Conservation (phyloP, 2,113 vertebrate species). For the Prolemur simus region DNA sequence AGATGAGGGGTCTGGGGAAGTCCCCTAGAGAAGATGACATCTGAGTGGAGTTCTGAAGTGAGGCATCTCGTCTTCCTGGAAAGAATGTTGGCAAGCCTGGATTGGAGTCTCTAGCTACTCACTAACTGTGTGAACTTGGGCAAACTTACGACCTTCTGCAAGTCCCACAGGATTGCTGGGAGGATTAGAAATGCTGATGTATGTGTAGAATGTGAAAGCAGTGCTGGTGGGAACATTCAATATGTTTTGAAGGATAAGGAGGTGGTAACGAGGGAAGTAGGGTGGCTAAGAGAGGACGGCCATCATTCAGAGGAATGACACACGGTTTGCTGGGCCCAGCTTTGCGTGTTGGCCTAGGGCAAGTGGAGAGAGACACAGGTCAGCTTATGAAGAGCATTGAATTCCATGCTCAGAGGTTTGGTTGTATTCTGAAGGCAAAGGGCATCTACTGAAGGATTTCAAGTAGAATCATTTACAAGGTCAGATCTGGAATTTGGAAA, state of each 20-base stretch:
- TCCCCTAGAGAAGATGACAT: not conserved
- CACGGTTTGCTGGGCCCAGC: not conserved
- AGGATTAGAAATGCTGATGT: slow-evolving; percentile 7
- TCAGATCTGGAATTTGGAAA: not conserved
- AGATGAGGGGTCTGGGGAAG: not conserved
- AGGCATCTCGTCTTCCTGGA: not conserved
- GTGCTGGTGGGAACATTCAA: not conserved
- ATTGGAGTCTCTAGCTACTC: not conserved
- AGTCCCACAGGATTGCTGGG: not conserved
- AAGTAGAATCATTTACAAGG: not conserved
- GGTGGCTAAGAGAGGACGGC: not conserved
- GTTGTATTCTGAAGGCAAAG: not conserved
- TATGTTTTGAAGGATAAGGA: not conserved
- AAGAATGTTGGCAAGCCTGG: not conserved
- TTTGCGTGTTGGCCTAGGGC: not conserved
- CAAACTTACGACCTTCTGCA: not conserved
- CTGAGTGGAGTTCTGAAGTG: not conserved
- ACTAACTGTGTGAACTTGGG: not conserved
- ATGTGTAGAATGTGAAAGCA: not conserved
- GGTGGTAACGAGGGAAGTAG: not conserved
- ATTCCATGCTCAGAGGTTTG: not conserved
- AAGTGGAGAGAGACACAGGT: not conserved
- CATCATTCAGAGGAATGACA: not conserved
- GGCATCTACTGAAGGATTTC: not conserved
- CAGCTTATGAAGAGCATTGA: not conserved